These are phyloP conservation scores for Coremacera marginata DNA, from an alignment of 2,888 invertebrate species.

Conservation along the genomic window DNA sequence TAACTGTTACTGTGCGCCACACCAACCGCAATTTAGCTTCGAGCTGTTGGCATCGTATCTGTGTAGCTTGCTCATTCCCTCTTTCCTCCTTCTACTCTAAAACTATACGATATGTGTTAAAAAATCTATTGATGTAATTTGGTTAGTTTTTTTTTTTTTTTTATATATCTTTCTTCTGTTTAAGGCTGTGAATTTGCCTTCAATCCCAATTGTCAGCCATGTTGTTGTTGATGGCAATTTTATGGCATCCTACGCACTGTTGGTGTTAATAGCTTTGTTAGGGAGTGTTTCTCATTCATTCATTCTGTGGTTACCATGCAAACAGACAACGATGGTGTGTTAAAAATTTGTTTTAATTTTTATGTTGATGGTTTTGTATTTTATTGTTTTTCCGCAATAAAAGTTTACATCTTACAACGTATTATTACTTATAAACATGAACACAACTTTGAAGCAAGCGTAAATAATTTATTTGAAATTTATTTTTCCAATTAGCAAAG, in stretches of 20 bases:
- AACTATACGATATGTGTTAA: neutral
- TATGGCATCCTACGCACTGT: constrained; percentile 28
- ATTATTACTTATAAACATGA: constrained; percentile 3
- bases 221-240: constrained; percentile 18
- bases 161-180: neutral
- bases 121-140: no score
- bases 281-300: neutral
- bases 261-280: constrained; percentile 28
- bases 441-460: neutral
- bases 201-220: constrained; percentile 13
- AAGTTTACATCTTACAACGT: neutral
- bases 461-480: neutral
- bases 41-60: neutral
- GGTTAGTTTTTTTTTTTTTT: neutral
- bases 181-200: neutral
- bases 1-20: constrained; percentile 1
- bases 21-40: neutral
- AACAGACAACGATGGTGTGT: neutral
- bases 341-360: neutral
- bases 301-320: no score
- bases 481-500: constrained; percentile 8
- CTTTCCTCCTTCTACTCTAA: neutral
- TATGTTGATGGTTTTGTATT: neutral
- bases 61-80: neutral
- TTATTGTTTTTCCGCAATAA: neutral